A percentile compares a stretch with the other conserved stretches of the same genome.
Evolutionary conservation across 2,888 invertebrate species (phyloP).

Genomic region (Synergus laeviventris): DNA sequence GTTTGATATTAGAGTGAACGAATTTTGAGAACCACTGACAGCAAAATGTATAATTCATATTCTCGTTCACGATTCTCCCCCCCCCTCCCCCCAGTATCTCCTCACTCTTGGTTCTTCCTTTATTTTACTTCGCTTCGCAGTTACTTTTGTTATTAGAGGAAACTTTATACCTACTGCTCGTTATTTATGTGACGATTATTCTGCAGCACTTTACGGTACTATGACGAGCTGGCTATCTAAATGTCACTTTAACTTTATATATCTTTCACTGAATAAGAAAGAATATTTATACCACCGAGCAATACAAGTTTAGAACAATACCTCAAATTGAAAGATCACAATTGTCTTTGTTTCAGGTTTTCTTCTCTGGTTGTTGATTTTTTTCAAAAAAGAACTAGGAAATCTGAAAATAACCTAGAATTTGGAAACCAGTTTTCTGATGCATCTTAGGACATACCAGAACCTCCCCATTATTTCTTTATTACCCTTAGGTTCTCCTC

Average conservation of each 20-base stretch:
- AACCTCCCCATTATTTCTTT: no score
- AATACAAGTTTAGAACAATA: background rate
- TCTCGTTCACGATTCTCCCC: slow-evolving; percentile 50
- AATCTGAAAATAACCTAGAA: no score
- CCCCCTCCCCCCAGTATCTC: slow-evolving; percentile 25
- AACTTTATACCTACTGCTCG: slow-evolving; percentile 58
- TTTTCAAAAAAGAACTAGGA: no score
- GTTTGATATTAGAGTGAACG: slow-evolving; percentile 10
- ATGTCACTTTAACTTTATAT: slow-evolving; percentile 44
- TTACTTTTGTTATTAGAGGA: slow-evolving; percentile 63
- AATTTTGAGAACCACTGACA: slow-evolving; percentile 43
- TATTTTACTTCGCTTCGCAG: slow-evolving; percentile 53
- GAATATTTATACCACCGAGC: slow-evolving; percentile 1
- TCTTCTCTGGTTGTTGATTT: no score
- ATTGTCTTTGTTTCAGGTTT: no score
- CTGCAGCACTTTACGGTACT: slow-evolving; percentile 52
- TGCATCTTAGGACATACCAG: no score
- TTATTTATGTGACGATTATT: slow-evolving; percentile 63
- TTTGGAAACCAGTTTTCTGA: no score
- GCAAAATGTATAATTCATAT: slow-evolving; percentile 64
- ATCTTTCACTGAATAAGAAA: background rate
- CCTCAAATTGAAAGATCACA: background rate
- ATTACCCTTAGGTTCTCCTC: no score
- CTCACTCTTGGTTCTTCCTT: slow-evolving; percentile 47
- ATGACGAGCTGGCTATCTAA: slow-evolving; percentile 46